Evolutionary conservation across 2,113 vertebrate species (phyloP).

Genomic region (Melospiza georgiana): DNA sequence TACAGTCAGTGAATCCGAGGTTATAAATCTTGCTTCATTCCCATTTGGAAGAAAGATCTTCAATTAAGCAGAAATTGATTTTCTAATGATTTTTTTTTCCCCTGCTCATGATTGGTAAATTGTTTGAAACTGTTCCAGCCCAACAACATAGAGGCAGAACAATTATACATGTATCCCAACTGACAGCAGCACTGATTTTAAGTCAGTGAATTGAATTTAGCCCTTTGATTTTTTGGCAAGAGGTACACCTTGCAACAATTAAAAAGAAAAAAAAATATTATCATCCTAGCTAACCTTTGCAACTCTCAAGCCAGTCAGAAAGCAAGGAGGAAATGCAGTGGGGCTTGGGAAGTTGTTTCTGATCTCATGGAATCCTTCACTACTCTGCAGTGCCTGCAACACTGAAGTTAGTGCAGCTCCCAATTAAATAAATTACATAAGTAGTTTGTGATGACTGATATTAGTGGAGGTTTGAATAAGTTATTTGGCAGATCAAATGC

Average conservation of each 20-base stretch:
- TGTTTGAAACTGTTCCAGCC: conserved; percentile 67
- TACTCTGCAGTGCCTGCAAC: not conserved
- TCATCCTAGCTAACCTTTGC: not conserved
- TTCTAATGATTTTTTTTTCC: conserved; percentile 68
- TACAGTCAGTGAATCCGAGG: not conserved
- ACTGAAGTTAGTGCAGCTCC: not conserved
- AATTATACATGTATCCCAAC: conserved; percentile 25
- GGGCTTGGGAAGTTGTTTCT: not conserved
- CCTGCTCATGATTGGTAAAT: conserved; percentile 40
- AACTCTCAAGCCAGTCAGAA: not conserved
- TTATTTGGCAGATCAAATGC: not conserved
- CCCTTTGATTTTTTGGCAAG: conserved; percentile 37
- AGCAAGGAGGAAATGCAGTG: not conserved
- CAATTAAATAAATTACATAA: not conserved
- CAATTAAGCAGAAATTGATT: conserved; percentile 80
- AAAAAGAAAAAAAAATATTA: not conserved
- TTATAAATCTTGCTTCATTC: conserved; percentile 71
- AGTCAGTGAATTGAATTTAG: conserved; percentile 25
- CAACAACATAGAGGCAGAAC: conserved; percentile 24
- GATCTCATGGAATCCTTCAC: not conserved
- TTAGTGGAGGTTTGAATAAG: not conserved
- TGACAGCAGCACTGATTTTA: conserved; percentile 56
- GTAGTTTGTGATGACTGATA: not conserved
- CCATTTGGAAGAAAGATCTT: conserved; percentile 72
- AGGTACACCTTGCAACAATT: not conserved